phyloP scores from a whole-genome alignment of 2,113 vertebrate species.

The Azemiops feae region DNA sequence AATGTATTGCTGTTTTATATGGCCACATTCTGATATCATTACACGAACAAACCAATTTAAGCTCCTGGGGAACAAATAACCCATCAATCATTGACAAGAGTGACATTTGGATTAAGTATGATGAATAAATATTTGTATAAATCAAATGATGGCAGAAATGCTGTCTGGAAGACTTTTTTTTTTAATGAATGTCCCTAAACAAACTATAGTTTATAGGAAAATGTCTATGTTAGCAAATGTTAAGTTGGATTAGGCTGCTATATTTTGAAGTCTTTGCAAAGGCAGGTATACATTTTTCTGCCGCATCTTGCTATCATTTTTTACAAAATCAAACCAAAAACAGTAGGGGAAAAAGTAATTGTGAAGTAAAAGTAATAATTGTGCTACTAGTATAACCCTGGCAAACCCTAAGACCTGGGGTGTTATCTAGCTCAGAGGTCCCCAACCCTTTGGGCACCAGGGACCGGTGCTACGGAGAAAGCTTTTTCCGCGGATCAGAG shows the following conservation, averaged over 20 bases:
- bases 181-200: conserved; percentile 37
- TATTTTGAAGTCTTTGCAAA: background rate
- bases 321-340: background rate
- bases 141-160: conserved; percentile 38
- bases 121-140: conserved; percentile 63
- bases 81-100: conserved; percentile 43
- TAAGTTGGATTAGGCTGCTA: background rate
- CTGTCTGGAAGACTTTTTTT: conserved; percentile 19
- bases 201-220: conserved; percentile 20
- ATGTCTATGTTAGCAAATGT: conserved; percentile 21
- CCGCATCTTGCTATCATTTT: background rate
- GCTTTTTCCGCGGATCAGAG: no score
- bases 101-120: conserved; percentile 61
- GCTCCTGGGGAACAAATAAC: conserved; percentile 46
- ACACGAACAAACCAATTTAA: conserved; percentile 46
- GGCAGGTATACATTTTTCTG: background rate
- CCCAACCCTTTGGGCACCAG: no score
- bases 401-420: background rate
- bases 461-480: no score
- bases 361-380: background rate
- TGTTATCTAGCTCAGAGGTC: background rate
- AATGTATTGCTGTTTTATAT: conserved; percentile 37
- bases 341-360: background rate
- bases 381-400: background rate
- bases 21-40: conserved; percentile 39